Conservation (phyloP, 2,113 vertebrate genomes). For the Felis chaus region DNA sequence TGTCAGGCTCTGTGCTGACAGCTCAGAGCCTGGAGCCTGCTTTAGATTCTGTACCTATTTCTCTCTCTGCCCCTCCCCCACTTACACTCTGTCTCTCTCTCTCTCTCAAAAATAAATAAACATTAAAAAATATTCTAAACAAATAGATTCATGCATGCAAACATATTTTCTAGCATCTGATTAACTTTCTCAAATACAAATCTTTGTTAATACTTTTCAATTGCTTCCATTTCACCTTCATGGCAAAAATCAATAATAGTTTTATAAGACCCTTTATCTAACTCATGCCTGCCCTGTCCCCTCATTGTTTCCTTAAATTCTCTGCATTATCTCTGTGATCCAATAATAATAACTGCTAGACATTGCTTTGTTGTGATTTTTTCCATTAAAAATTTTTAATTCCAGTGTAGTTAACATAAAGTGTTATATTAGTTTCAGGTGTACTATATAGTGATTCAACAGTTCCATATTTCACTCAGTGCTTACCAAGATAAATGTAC, state of each 20-base stretch:
- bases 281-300: not conserved
- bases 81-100: too few species aligned
- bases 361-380: not conserved
- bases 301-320: not conserved
- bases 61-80: too few species aligned
- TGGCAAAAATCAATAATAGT: constrained; percentile 3
- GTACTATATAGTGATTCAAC: not conserved
- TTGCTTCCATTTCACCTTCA: not conserved
- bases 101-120: too few species aligned
- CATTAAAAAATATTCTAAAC: not conserved
- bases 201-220: constrained; percentile 5
- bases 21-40: too few species aligned
- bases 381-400: not conserved
- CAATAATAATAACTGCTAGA: not conserved
- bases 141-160: not conserved
- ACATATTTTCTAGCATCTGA: not conserved
- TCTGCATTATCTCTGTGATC: not conserved
- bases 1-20: too few species aligned
- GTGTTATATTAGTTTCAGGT: not conserved
- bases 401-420: not conserved
- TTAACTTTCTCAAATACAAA: not conserved
- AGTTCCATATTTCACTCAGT: not conserved
- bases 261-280: not conserved
- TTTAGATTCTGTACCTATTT: too few species aligned
- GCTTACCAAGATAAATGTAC: not conserved